These are phyloP conservation scores for Paradoxurus hermaphroditus DNA, from an alignment of 2,113 vertebrate genomes.

Conservation along the genomic window DNA sequence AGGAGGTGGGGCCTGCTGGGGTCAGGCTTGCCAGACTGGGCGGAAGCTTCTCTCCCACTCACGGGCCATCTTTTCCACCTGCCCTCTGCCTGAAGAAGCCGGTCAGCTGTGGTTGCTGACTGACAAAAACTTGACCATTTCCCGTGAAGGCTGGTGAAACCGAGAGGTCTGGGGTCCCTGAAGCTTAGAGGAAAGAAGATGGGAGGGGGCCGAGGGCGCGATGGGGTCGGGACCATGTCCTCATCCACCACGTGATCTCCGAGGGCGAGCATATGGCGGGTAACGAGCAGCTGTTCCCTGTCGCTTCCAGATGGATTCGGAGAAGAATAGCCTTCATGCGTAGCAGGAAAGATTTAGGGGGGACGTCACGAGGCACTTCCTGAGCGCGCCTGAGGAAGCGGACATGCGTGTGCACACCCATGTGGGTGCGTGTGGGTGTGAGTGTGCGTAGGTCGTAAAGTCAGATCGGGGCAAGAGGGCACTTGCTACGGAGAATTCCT, in stretches of 20 bases:
- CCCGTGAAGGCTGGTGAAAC: background rate
- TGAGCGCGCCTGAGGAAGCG: background rate
- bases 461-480: background rate
- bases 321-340: background rate
- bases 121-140: background rate
- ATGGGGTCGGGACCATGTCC: background rate
- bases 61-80: background rate
- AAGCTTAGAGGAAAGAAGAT: background rate
- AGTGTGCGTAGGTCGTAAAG: background rate
- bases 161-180: background rate
- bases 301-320: constrained; percentile 31
- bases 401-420: background rate
- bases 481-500: background rate
- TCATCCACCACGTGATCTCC: background rate
- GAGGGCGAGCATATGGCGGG: constrained; percentile 40
- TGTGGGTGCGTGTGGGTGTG: background rate
- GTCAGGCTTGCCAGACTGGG: background rate
- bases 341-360: constrained; percentile 34
- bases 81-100: background rate
- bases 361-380: constrained; percentile 48
- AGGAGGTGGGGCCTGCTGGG: background rate
- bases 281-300: constrained; percentile 57
- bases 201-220: background rate
- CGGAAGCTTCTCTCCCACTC: background rate
- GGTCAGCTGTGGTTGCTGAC: background rate